Base-by-base conservation (phyloP, 1,140 invertebrate genomes). In the Adoxophyes honmai region DNA sequence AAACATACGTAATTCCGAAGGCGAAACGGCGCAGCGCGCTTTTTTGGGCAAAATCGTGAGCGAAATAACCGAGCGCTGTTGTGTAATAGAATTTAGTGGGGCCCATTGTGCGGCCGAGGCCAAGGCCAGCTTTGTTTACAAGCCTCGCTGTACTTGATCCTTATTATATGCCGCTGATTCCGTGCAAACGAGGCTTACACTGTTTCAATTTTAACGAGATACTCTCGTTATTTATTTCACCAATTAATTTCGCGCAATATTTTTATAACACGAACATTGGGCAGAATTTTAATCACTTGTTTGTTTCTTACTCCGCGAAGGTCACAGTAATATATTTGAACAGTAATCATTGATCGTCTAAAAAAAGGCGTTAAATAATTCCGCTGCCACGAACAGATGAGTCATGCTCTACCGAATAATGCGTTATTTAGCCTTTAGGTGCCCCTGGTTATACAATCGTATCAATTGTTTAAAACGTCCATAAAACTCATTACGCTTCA, bases 91-190 rank as follows among this genome's bases (percentile, higher is more conserved):
- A 86, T 88, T 85, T 79, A 75, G 79, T 75, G 76, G 75, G 76
- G 70, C 78, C 78, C 74, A 88, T 85, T 86, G 79, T 88, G 66
- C 72, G 59, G 39, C 61, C 64, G 79, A 75, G 81, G 82, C 79
- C 85, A 88, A 88, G 85, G 85, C 67, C 75, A 76, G 57, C 44
- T 44, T 70, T 88, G 81, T 88, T 88, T 86, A 88, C 82, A 75
- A 74, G 68, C 67, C 58, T 64, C 58, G 61, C 64, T 68, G 60
- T 67, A 28, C 21, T 28, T 28, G 21, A 79, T 72, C 71, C 74
- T 73, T 69, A 67, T 68, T 61, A 48, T 61, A 48, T 48, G 16
- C n/a, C 21, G 21, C 28, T 44, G 11, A 48, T 21, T 33, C 10
- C 10, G 21, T 48, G 33, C 10, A 9, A 15, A 18, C 10, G 21